Conservation (phyloP, 2,113 vertebrate species). For the Oryctolagus cuniculus region DNA sequence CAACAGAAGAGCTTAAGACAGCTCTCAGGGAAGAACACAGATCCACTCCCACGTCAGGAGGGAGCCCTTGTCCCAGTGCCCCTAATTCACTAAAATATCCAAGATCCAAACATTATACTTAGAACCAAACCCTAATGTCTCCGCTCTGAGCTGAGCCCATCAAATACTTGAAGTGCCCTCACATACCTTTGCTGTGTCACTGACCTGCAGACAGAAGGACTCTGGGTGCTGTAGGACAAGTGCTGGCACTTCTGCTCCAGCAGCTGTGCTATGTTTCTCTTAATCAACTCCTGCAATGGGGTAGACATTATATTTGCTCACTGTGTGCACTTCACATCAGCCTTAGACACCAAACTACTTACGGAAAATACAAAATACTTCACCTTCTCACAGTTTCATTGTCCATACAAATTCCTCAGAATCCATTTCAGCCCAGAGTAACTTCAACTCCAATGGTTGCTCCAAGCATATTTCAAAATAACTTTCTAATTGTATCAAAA, state of each 20-base stretch:
- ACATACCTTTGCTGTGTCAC: too few species aligned
- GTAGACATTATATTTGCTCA: not conserved
- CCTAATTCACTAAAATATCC: not conserved
- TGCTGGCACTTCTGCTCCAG: not conserved
- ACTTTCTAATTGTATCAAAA: conserved; percentile 91
- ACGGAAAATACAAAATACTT: conserved; percentile 48
- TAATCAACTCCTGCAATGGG: not conserved
- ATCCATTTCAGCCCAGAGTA: conserved; percentile 89
- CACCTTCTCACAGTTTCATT: conserved; percentile 91
- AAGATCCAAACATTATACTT: not conserved
- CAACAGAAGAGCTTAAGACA: not conserved
- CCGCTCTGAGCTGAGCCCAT: not conserved
- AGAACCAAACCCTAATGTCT: not conserved
- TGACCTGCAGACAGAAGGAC: not conserved
- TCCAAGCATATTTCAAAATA: conserved; percentile 93
- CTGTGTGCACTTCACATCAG: not conserved
- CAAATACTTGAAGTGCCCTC: not conserved
- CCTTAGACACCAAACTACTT: not conserved
- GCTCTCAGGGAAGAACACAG: not conserved
- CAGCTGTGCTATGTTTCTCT: not conserved
- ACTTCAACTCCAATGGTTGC: conserved; percentile 90
- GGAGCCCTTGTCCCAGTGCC: not conserved
- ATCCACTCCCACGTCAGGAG: not conserved
- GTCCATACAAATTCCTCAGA: conserved; percentile 90
- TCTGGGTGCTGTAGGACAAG: not conserved